phyloP scores from a whole-genome alignment of 2,888 invertebrate species.

The Trissonchulus sp. region DNA sequence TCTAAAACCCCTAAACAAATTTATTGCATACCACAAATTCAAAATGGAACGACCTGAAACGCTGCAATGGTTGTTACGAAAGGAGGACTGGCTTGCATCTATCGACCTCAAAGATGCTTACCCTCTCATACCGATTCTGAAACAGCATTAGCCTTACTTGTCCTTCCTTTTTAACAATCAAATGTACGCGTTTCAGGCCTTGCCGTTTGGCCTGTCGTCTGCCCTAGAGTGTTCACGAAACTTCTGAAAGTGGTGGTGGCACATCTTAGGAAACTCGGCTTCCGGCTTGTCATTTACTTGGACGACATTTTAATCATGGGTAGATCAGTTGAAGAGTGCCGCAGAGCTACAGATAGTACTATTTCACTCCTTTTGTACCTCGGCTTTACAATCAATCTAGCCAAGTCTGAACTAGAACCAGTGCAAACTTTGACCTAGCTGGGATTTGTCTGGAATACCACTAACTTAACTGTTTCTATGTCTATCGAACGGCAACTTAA shows the following conservation, averaged over 20 bases:
- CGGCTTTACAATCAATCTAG: background rate
- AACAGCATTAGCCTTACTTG: background rate
- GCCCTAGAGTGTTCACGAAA: conserved; percentile 18
- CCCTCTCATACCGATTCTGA: background rate
- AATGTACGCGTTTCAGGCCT: background rate
- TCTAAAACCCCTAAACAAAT: background rate
- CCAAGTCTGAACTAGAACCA: background rate
- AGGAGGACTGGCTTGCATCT: background rate
- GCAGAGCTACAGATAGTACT: too few species aligned
- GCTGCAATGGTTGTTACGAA: background rate
- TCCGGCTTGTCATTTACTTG: conserved; percentile 13
- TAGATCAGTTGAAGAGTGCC: background rate
- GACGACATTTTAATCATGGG: conserved; percentile 16
- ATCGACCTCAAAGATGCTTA: conserved; percentile 16
- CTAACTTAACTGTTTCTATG: background rate
- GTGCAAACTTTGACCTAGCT: background rate
- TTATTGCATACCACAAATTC: background rate
- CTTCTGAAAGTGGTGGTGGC: background rate
- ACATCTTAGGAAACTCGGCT: background rate
- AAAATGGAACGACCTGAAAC: background rate
- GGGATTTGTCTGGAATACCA: background rate
- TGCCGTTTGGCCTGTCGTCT: conserved; percentile 9
- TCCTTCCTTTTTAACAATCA: background rate
- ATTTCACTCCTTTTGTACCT: too few species aligned
- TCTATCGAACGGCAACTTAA: background rate